Evolutionary conservation across 2,888 invertebrate species (phyloP).

Genomic region (Criorhina ranunculi): DNA sequence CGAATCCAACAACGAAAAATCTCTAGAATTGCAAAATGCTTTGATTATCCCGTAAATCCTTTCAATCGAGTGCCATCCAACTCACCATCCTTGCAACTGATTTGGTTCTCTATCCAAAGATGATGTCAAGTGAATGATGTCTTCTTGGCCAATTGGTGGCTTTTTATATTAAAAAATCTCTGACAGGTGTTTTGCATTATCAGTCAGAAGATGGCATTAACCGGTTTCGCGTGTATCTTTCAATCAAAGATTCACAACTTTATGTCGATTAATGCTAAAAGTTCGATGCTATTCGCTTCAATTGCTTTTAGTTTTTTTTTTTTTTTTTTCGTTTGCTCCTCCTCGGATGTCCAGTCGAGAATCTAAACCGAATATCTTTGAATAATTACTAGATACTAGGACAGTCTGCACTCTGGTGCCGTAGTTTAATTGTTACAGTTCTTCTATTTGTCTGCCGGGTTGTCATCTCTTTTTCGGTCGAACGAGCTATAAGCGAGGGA

Average conservation of each 20-base stretch:
- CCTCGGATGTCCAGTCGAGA: constrained; percentile 1
- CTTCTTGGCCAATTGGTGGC: constrained; percentile 16
- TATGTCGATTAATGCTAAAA: constrained; percentile 21
- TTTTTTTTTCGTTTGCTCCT: not conserved
- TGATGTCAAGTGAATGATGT: constrained; percentile 62
- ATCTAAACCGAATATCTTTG: constrained; percentile 16
- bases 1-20: constrained; percentile 57
- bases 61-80: not conserved
- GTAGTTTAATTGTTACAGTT: constrained; percentile 13
- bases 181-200: constrained; percentile 16
- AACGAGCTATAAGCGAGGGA: not conserved
- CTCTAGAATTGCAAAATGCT: constrained; percentile 35
- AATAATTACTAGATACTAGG: constrained; percentile 23
- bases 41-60: not conserved
- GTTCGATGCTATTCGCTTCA: constrained; percentile 38
- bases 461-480: constrained; percentile 7
- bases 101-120: constrained; percentile 44
- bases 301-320: constrained; percentile 18
- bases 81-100: constrained; percentile 59
- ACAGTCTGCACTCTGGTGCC: not conserved
- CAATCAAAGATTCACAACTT: constrained; percentile 12
- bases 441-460: constrained; percentile 5
- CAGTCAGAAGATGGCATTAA: constrained; percentile 18
- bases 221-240: constrained; percentile 27
- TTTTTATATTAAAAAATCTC: constrained; percentile 46